Evolutionary conservation across 2,113 vertebrate species (phyloP), one percentile per base, ranked within the genome.

Genomic region (Oenanthe melanoleuca): DNA sequence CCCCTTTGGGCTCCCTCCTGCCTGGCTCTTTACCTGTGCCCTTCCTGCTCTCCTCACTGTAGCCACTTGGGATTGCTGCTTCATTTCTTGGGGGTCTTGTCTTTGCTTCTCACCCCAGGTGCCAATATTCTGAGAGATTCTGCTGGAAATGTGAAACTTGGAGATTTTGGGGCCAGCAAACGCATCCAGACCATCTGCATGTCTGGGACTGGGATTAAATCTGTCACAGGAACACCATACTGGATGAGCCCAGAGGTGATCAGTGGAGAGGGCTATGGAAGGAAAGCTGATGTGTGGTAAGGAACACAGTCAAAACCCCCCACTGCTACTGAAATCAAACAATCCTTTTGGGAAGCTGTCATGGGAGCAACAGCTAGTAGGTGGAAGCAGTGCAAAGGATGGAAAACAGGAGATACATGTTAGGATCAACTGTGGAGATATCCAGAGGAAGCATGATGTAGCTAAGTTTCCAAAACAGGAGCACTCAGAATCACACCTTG

Each of bases 181-280:
- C 98, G 99, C 55, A 99, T 99, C 96, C 99, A 99, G 97, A 99
- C 99, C 83, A 99, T 99, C 97, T 99, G 98, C 95, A 99, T 99
- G 98, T 99, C 99, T 74, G 99, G 99, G 56, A 99, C 98, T 11
- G 99, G 99, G 50, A 99, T 99, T 96, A 99, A 99, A 96, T 99
- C 99, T 5, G 99, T 99, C 97, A 99, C 98, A 1, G 99, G 99
- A 98, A 99, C 99, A 66, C 99, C 99, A 8, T 99, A 99, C 97
- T 99, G 99, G 99, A 99, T 99, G 99, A 99, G 99, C 92, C 99
- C 99, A 0, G 99, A 99, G 89, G 99, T 99, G 75, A 99, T 99
- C 95, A 99, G 99, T 18, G 99, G 99, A 95, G 99, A 99, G 94
- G 99, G 99, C 63, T 99, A 99, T 0, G 99, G 99, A 50, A 98